Evolutionary conservation across 2,888 invertebrate species (phyloP).

Genomic region (Bembecia ichneumoniformis): DNA sequence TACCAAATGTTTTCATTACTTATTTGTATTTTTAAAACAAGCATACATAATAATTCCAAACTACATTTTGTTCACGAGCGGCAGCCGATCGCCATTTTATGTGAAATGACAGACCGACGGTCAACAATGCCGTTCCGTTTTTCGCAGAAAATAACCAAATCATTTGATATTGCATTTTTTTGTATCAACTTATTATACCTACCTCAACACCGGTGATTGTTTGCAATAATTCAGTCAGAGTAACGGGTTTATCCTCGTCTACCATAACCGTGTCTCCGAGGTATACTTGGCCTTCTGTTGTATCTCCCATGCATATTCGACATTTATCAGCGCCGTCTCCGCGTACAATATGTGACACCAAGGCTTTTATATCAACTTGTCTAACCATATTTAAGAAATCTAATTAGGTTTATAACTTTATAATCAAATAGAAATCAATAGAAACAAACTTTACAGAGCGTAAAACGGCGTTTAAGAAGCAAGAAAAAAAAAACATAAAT

Average conservation of each 20-base stretch:
- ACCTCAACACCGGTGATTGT: constrained; percentile 59
- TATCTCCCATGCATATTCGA: constrained; percentile 63
- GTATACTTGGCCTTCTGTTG: constrained; percentile 56
- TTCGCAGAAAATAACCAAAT: constrained; percentile 47
- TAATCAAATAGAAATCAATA: not conserved
- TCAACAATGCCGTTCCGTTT: constrained; percentile 54
- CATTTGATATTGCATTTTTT: constrained; percentile 17
- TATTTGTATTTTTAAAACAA: constrained; percentile 9
- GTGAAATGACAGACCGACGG: no score
- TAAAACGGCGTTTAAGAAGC: not conserved
- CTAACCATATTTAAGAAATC: constrained; percentile 38
- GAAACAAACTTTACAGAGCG: not conserved
- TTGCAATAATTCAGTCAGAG: constrained; percentile 53
- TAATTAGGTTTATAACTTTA: not conserved
- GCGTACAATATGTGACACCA: constrained; percentile 58
- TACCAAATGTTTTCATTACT: not conserved
- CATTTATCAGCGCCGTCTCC: constrained; percentile 60
- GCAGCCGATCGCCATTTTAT: constrained; percentile 18
- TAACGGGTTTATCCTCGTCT: constrained; percentile 54
- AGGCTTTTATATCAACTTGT: constrained; percentile 55
- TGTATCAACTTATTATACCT: constrained; percentile 14
- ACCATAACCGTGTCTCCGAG: constrained; percentile 61
- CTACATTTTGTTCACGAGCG: constrained; percentile 17
- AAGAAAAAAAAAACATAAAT: not conserved
- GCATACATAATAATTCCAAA: constrained; percentile 46